Evolutionary conservation across 1,140 invertebrate genomes (phyloP).

Genomic region (Drosophila melanica): DNA sequence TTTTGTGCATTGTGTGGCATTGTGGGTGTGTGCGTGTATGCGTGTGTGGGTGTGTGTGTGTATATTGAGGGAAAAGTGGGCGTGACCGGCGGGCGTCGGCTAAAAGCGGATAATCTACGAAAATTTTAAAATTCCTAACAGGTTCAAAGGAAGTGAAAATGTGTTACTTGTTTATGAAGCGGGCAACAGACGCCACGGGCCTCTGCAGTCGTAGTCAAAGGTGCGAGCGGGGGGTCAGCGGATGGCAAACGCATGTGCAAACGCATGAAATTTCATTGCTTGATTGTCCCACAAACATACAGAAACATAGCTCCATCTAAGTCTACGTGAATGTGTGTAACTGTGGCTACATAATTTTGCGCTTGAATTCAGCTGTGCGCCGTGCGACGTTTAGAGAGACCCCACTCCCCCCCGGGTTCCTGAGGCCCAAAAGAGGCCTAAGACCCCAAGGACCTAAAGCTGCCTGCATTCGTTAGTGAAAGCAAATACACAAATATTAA

Average conservation of each 20-base stretch:
- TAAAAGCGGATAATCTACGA: constrained; percentile 77
- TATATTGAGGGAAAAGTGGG: constrained; percentile 19
- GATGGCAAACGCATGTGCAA: constrained; percentile 71
- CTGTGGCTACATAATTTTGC: constrained; percentile 81
- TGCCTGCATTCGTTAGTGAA: constrained; percentile 78
- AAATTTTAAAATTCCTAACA: constrained; percentile 79
- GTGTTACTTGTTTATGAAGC: constrained; percentile 77
- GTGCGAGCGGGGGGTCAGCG: not conserved
- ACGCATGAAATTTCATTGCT: constrained; percentile 82
- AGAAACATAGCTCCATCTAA: constrained; percentile 31
- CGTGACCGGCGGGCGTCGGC: constrained; percentile 53
- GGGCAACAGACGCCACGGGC: constrained; percentile 35
- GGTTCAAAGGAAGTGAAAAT: constrained; percentile 82
- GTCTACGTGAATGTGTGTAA: constrained; percentile 27
- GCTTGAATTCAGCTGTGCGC: constrained; percentile 77
- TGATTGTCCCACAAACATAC: constrained; percentile 75
- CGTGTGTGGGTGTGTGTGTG: constrained; percentile 14
- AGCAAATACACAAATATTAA: constrained; percentile 63
- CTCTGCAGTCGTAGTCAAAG: constrained; percentile 4
- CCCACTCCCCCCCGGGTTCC: constrained; percentile 41
- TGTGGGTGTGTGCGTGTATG: constrained; percentile 32
- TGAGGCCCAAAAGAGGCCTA: constrained; percentile 46
- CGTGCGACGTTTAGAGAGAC: constrained; percentile 70
- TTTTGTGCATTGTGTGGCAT: constrained; percentile 77
- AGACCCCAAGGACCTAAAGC: constrained; percentile 43